phyloP scores from a whole-genome alignment of 2,113 vertebrate genomes.

The Clarias macrocephalus region DNA sequence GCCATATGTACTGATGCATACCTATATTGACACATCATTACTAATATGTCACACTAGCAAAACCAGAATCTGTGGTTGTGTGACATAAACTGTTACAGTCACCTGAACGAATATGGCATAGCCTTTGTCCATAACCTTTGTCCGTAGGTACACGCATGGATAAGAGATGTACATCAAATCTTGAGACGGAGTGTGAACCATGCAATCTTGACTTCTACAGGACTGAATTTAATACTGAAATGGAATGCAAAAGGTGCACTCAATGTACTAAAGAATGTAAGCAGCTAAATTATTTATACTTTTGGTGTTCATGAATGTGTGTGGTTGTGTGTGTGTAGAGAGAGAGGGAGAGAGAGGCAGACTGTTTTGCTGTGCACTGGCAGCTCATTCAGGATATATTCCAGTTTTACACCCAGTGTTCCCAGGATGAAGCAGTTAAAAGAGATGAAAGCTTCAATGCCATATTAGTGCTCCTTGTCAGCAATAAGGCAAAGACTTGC shows the following conservation, averaged over 20 bases:
- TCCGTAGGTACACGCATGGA: not conserved
- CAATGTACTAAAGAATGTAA: slow-evolving; percentile 37
- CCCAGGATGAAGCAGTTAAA: not conserved
- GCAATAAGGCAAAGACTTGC: not conserved
- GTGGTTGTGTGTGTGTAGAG: not conserved
- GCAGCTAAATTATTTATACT: not conserved
- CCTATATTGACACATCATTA: slow-evolving; percentile 24
- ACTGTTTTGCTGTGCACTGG: not conserved
- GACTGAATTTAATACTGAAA: not conserved
- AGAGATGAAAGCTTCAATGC: not conserved
- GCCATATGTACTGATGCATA: not conserved
- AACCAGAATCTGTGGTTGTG: not conserved
- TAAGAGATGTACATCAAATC: accelerated
- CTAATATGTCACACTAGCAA: slow-evolving; percentile 6
- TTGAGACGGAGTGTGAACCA: accelerated
- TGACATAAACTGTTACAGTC: not conserved
- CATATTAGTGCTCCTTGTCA: not conserved
- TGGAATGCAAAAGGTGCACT: not conserved
- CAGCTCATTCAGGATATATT: not conserved
- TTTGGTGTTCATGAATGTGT: not conserved
- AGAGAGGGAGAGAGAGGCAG: no score
- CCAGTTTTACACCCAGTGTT: no score
- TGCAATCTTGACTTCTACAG: slow-evolving; percentile 5
- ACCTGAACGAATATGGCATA: not conserved
- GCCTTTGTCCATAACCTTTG: not conserved